These are phyloP conservation scores for Euleptes europaea DNA, from an alignment of 2,113 vertebrate species.

Conservation along the genomic window DNA sequence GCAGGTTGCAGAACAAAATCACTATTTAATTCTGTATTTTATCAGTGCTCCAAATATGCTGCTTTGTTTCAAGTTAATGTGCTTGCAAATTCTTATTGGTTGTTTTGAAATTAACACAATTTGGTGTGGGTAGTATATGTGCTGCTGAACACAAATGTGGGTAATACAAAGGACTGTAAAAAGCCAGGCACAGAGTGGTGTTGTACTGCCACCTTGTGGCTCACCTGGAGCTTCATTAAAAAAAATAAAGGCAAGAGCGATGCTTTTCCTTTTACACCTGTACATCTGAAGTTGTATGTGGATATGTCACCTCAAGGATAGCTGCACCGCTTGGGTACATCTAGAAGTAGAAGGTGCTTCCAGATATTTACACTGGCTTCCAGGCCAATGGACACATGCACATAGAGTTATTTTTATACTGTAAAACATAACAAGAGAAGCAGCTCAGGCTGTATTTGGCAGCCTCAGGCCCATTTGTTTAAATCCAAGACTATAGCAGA, in stretches of 20 bases:
- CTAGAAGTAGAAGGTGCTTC: not conserved
- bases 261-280: not conserved
- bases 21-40: not conserved
- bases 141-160: too few species aligned
- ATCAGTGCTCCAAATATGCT: not conserved
- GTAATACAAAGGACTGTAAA: not conserved
- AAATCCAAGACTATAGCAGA: not conserved
- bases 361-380: not conserved
- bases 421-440: not conserved
- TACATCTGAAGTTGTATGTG: not conserved
- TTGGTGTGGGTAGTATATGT: too few species aligned
- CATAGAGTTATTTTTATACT: not conserved
- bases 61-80: not conserved
- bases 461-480: not conserved
- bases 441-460: not conserved
- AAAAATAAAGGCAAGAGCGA: not conserved
- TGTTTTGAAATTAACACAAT: not conserved
- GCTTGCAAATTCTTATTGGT: not conserved
- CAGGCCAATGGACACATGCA: too few species aligned
- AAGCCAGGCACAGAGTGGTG: not conserved
- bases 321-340: not conserved
- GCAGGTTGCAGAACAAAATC: not conserved
- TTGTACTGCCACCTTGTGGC: constrained; percentile 63
- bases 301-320: not conserved
- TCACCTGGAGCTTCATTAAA: not conserved